These are phyloP conservation scores for Anguilla megastoma DNA, from an alignment of 2,797 vertebrate genomes.

Conservation along the genomic window DNA sequence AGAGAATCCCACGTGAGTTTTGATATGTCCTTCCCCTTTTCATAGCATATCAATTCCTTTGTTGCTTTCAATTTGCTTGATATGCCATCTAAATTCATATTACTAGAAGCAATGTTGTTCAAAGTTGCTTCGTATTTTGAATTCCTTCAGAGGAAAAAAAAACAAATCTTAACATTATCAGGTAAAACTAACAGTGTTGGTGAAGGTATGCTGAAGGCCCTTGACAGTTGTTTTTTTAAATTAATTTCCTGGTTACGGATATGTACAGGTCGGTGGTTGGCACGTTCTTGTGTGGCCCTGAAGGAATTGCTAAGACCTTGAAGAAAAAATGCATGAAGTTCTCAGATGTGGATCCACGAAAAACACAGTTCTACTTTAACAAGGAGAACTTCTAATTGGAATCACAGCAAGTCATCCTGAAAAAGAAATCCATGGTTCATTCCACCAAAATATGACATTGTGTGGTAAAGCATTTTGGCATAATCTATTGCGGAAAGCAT, in stretches of 20 bases:
- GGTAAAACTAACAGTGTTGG: not conserved
- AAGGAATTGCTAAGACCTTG: conserved; percentile 71
- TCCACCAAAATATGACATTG: no score
- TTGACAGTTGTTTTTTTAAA: not conserved
- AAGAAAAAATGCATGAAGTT: conserved; percentile 79
- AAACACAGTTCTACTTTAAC: conserved; percentile 93
- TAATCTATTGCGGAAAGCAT: no score
- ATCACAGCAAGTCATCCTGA: no score
- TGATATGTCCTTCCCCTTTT: not conserved
- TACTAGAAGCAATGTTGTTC: not conserved
- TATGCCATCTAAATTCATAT: not conserved
- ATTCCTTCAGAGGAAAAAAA: not conserved
- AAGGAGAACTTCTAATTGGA: conserved; percentile 86
- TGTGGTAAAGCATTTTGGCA: no score
- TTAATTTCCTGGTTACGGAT: not conserved
- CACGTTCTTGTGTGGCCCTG: conserved; percentile 85
- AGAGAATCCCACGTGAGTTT: conserved; percentile 82
- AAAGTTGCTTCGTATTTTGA: not conserved
- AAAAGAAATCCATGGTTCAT: no score
- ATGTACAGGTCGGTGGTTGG: conserved; percentile 80
- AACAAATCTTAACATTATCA: not conserved
- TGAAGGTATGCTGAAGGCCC: not conserved
- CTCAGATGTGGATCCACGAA: conserved; percentile 86
- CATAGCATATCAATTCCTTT: not conserved
- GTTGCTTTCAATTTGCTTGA: not conserved